Base-by-base conservation (phyloP, 1,140 invertebrate species). In the Temnothorax curvispinosus region DNA sequence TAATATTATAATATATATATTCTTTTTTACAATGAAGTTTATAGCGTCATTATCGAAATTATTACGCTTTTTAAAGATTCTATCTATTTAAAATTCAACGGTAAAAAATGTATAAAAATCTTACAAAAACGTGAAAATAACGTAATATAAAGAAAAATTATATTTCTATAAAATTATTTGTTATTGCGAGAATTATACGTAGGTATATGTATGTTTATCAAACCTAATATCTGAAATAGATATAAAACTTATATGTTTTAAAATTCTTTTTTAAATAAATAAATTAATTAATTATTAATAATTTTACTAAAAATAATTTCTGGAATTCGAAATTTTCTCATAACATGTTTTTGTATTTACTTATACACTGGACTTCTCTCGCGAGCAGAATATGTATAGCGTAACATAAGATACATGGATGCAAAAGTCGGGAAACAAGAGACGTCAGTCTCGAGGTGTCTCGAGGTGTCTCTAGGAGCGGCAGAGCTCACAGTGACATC, bases 401-500 rank as follows among this genome's bases (percentile, higher is more conserved):
- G 11, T 13, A 41, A 3, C 11, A 32, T 47, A 77, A 64, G 56
- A 62, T 13, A 58, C 74, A 27, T 6, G 32, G 11, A 3, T 13
- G 35, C 47, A 44, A 38, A 80, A 44, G 38, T 6, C 27, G 2
- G 8, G 0, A 15, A 11, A 54, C 2, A 41, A 52, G 41, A 35
- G 44, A 7, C 32, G 15, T 62, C 6, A 27, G 15, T 50, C 62
- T 32, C 75, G 11, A 50, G 27, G 60, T 27, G 15, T 50, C 62
- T 32, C 75, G 11, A 50, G 27, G 60, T 27, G 15, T 60, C 81
- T 85, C 56, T 75, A 65, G 47, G 35, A 75, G 62, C 67, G 47
- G 35, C 74, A 32, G 18, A 52, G 18, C n/a, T 69, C 74, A 58
- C 82, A 86, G 65, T 87, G 85, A 92, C 80, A 87, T 90, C 87